phyloP scores from a whole-genome alignment of 2,797 vertebrate genomes.

The Hemitrygon akajei region DNA sequence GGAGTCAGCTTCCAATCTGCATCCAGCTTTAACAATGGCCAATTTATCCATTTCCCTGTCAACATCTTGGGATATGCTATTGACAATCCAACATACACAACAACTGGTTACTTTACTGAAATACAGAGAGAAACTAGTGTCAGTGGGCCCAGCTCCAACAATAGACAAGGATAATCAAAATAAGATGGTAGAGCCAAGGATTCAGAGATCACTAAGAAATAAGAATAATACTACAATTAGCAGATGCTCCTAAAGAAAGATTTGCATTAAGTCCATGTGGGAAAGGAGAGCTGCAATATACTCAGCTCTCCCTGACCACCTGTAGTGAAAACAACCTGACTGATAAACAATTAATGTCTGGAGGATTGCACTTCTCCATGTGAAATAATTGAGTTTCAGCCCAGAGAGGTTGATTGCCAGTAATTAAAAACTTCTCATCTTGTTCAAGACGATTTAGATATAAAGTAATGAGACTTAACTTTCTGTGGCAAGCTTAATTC shows the following conservation, averaged over 20 bases:
- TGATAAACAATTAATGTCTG: neutral
- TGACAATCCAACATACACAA: neutral
- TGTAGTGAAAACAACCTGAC: neutral
- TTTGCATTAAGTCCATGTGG: neutral
- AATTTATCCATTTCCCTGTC: neutral
- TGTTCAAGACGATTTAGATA: neutral
- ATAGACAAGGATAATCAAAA: neutral
- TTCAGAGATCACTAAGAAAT: neutral
- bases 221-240: neutral
- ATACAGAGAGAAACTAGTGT: neutral
- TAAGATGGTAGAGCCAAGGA: too few relatives aligned
- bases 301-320: neutral
- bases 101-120: neutral
- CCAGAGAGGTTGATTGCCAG: neutral
- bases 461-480: neutral
- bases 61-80: neutral
- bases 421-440: neutral
- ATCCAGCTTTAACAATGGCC: neutral
- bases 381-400: neutral
- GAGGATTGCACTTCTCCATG: neutral
- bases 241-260: neutral
- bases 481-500: neutral
- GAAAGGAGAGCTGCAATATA: neutral
- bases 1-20: neutral
- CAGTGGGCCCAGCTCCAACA: neutral